These are phyloP conservation scores for Choreutis nemorana DNA, from an alignment of 2,888 invertebrate species.

Conservation along the genomic window DNA sequence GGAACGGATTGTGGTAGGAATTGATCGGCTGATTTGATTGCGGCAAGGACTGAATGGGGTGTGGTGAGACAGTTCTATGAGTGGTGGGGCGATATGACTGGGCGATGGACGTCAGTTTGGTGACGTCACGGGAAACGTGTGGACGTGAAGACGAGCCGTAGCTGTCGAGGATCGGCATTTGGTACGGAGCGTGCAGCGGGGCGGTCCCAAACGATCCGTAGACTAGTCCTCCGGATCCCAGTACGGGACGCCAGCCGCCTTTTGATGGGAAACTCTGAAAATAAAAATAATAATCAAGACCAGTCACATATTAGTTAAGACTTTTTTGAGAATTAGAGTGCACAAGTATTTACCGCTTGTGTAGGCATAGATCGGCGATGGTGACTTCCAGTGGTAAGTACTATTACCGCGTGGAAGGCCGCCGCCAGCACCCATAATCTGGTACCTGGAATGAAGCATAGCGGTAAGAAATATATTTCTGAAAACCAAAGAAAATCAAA, in stretches of 20 bases:
- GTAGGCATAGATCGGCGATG: slow-evolving; percentile 41
- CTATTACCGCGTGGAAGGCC: slow-evolving; percentile 27
- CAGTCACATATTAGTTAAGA: not conserved
- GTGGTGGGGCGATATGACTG: slow-evolving; percentile 58
- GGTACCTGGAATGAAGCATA: slow-evolving; percentile 24
- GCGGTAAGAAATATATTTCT: not conserved
- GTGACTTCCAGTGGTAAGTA: slow-evolving; percentile 24
- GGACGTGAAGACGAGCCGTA: slow-evolving; percentile 51
- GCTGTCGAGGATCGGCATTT: slow-evolving; percentile 35
- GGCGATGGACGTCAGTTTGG: slow-evolving; percentile 52
- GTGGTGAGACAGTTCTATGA: slow-evolving; percentile 30
- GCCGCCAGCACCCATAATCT: slow-evolving; percentile 35
- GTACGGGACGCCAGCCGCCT: slow-evolving; percentile 70
- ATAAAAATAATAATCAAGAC: not conserved
- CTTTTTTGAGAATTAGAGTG: not conserved
- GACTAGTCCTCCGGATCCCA: slow-evolving; percentile 46
- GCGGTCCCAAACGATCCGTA: slow-evolving; percentile 40
- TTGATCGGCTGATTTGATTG: slow-evolving; percentile 50
- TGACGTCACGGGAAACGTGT: slow-evolving; percentile 37
- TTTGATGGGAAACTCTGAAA: slow-evolving; percentile 33
- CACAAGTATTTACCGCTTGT: slow-evolving; percentile 8
- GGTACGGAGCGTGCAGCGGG: slow-evolving; percentile 46
- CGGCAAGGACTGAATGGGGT: slow-evolving; percentile 23
- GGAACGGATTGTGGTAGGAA: slow-evolving; percentile 52
- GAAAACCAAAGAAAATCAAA: not conserved